A percentile compares a stretch with the other conserved stretches of the same genome.
These are phyloP conservation scores for Pomacea maculata DNA, from an alignment of 1,140 invertebrate genomes.

Conservation along the genomic window DNA sequence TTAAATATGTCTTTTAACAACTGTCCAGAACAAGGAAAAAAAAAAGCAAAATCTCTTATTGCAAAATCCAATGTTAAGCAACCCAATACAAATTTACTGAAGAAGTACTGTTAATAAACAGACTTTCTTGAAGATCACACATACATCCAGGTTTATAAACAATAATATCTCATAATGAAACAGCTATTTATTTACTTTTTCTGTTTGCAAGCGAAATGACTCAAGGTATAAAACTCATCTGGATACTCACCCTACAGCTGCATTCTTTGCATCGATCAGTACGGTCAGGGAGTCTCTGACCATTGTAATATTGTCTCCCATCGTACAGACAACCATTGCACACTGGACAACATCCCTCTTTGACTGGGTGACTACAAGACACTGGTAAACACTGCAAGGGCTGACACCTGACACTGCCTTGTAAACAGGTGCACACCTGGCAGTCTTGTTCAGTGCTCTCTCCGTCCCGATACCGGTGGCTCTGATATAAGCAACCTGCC, in stretches of 20 bases:
- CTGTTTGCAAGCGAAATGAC: too few species aligned
- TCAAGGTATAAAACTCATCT: neutral
- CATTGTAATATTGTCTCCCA: slow-evolving; percentile 37
- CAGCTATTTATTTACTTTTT: neutral
- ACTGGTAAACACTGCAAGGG: slow-evolving; percentile 28
- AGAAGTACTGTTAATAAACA: too few species aligned
- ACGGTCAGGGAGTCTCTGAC: slow-evolving; percentile 28
- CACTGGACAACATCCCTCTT: slow-evolving; percentile 44
- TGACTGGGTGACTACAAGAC: slow-evolving; percentile 40
- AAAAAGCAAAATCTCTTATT: too few species aligned
- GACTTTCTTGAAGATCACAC: too few species aligned
- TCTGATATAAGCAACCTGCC: slow-evolving; percentile 37
- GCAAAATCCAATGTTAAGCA: too few species aligned
- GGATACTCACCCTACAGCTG: slow-evolving; percentile 33
- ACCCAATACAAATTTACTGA: too few species aligned
- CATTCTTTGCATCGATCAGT: slow-evolving; percentile 47
- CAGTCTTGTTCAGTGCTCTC: slow-evolving; percentile 32
- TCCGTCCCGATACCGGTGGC: slow-evolving; percentile 29
- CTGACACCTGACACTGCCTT: slow-evolving; percentile 34
- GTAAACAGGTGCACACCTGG: slow-evolving; percentile 36
- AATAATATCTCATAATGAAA: neutral
- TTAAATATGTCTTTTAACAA: too few species aligned
- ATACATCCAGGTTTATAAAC: too few species aligned
- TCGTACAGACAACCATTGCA: slow-evolving; percentile 48
- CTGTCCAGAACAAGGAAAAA: too few species aligned